Evolutionary conservation across 2,113 vertebrate genomes (phyloP).

Genomic region (Platysternon megacephalum): DNA sequence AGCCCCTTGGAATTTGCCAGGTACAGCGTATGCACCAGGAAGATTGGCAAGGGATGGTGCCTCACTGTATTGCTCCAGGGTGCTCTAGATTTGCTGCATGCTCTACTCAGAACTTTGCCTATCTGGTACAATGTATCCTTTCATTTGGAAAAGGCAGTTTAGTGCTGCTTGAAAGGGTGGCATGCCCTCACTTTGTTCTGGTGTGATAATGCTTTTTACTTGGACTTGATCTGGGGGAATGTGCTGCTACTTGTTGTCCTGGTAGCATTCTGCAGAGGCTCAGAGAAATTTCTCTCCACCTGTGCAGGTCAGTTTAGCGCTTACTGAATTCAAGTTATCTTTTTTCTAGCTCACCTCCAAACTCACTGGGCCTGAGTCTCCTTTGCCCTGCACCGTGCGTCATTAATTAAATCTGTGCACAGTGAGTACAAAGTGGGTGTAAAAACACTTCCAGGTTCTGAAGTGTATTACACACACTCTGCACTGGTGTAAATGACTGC

Average conservation of each 20-base stretch:
- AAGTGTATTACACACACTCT: background rate
- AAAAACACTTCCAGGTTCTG: background rate
- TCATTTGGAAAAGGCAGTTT: background rate
- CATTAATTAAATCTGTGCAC: background rate
- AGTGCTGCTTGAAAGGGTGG: background rate
- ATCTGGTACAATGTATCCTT: background rate
- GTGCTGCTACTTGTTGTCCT: background rate
- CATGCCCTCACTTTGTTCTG: background rate
- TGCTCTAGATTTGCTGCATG: background rate
- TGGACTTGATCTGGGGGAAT: background rate
- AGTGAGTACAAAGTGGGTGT: background rate
- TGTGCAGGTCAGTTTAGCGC: background rate
- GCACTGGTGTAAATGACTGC: background rate
- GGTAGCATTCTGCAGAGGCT: background rate
- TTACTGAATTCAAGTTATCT: background rate
- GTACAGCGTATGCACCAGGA: background rate
- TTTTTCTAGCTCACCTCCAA: background rate
- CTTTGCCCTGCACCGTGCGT: background rate
- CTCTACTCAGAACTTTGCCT: background rate
- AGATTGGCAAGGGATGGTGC: background rate
- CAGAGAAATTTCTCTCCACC: background rate
- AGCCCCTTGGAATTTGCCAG: background rate
- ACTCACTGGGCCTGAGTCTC: background rate
- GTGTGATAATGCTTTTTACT: no score
- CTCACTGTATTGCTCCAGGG: background rate